Evolutionary conservation across 2,113 vertebrate species (phyloP).

Genomic region (Chloropsis cyanopogon): DNA sequence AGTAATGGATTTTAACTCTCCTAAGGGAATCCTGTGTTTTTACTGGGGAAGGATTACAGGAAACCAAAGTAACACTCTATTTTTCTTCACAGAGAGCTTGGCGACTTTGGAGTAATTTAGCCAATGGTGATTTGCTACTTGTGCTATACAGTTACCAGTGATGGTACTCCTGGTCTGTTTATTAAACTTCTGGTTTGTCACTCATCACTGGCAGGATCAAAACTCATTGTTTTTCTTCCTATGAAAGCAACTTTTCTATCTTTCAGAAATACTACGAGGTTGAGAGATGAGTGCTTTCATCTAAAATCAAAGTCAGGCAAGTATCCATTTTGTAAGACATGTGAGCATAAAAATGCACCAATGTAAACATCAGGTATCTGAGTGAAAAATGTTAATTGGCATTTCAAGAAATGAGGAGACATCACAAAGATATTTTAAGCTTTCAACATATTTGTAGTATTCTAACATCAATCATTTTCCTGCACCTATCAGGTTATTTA

Average conservation of each 20-base stretch:
- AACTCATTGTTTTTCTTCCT: constrained; percentile 40
- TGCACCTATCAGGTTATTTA: constrained; percentile 61
- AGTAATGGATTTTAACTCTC: constrained; percentile 61
- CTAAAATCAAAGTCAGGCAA: constrained; percentile 35
- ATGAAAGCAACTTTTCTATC: constrained; percentile 41
- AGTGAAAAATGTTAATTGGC: constrained; percentile 69
- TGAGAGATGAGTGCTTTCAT: constrained; percentile 28
- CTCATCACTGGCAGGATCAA: constrained; percentile 34
- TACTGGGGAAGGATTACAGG: constrained; percentile 74
- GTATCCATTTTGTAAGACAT: constrained; percentile 54
- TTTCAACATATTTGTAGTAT: constrained; percentile 65
- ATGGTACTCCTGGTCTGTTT: neutral
- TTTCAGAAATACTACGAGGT: constrained; percentile 24
- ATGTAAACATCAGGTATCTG: constrained; percentile 66
- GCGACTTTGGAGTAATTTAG: constrained; percentile 55
- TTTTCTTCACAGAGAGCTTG: constrained; percentile 70
- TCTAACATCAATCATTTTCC: constrained; percentile 63
- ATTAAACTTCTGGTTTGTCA: constrained; percentile 37
- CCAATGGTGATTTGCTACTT: constrained; percentile 68
- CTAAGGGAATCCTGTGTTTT: constrained; percentile 72
- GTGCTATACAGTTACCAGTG: constrained; percentile 62
- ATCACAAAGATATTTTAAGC: constrained; percentile 64
- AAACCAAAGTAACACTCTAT: constrained; percentile 76
- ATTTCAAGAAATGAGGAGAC: constrained; percentile 60
- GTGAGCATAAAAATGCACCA: constrained; percentile 29